These are phyloP conservation scores for Florisuga fusca DNA, from an alignment of 2,797 vertebrate species.

Conservation along the genomic window DNA sequence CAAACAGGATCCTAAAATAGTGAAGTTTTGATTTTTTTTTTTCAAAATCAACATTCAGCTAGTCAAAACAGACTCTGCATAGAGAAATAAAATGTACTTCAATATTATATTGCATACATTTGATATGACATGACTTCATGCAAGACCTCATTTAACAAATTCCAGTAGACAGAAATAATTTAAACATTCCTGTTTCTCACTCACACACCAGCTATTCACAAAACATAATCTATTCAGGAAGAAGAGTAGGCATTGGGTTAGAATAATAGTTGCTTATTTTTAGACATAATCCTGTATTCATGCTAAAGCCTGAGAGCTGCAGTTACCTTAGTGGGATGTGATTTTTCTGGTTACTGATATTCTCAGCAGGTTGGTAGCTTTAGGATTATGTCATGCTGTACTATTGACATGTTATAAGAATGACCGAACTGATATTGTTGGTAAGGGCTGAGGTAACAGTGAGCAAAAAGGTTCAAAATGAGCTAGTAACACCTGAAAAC, in stretches of 20 bases:
- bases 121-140: neutral
- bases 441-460: neutral
- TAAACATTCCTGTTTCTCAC: constrained; percentile 3
- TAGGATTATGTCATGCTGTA: constrained; percentile 19
- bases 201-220: neutral
- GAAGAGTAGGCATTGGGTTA: neutral
- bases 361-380: constrained; percentile 27
- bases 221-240: constrained; percentile 26
- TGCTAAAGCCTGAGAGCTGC: neutral
- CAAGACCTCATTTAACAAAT: neutral
- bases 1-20: neutral
- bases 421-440: neutral
- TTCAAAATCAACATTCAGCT: neutral
- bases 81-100: neutral
- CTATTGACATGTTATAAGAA: neutral
- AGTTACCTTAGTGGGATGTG: constrained; percentile 36
- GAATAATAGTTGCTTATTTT: constrained; percentile 52
- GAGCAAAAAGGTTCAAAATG: neutral
- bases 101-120: neutral
- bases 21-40: neutral
- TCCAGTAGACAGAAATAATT: constrained; percentile 5
- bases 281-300: constrained; percentile 13
- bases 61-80: neutral
- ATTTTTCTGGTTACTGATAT: constrained; percentile 46
- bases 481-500: constrained; percentile 30